Conservation (phyloP, 2,797 vertebrate species). For the Paguma larvata region DNA sequence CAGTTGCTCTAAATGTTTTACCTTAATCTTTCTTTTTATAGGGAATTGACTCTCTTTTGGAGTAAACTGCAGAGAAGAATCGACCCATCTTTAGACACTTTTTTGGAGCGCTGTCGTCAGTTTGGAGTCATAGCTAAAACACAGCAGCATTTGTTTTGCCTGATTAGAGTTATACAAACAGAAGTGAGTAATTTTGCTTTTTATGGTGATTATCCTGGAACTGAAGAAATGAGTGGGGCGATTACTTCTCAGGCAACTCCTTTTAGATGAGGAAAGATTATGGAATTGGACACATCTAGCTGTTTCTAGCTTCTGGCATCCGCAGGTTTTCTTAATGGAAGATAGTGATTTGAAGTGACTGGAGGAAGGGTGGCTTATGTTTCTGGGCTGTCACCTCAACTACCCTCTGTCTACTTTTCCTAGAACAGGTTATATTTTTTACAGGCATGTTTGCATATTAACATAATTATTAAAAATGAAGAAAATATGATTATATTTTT, state of each 20-base stretch:
- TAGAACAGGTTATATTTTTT: neutral
- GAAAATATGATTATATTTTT: slow-evolving; percentile 22
- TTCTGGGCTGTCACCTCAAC: slow-evolving; percentile 39
- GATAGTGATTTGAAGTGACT: slow-evolving; percentile 40
- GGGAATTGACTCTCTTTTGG: slow-evolving; percentile 98
- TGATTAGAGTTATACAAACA: slow-evolving; percentile 97
- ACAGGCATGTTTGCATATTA: slow-evolving; percentile 4
- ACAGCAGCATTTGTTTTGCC: slow-evolving; percentile 96
- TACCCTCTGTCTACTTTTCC: neutral
- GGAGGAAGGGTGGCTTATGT: neutral
- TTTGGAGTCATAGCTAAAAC: slow-evolving; percentile 98
- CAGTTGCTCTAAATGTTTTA: slow-evolving; percentile 65
- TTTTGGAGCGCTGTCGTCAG: slow-evolving; percentile 98
- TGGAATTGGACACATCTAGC: neutral
- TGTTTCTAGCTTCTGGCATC: slow-evolving; percentile 52
- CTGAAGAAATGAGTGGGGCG: neutral
- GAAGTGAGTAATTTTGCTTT: slow-evolving; percentile 91
- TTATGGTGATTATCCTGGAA: slow-evolving; percentile 15
- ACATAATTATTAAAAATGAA: slow-evolving; percentile 13
- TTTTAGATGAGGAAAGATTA: slow-evolving; percentile 50
- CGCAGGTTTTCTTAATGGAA: neutral
- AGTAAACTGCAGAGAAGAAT: slow-evolving; percentile 98
- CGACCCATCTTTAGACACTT: slow-evolving; percentile 95
- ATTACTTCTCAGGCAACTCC: neutral
- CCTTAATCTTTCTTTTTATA: slow-evolving; percentile 83